Evolutionary conservation across 2,888 invertebrate species (phyloP).

Genomic region (Caenorhabditis sinica): DNA sequence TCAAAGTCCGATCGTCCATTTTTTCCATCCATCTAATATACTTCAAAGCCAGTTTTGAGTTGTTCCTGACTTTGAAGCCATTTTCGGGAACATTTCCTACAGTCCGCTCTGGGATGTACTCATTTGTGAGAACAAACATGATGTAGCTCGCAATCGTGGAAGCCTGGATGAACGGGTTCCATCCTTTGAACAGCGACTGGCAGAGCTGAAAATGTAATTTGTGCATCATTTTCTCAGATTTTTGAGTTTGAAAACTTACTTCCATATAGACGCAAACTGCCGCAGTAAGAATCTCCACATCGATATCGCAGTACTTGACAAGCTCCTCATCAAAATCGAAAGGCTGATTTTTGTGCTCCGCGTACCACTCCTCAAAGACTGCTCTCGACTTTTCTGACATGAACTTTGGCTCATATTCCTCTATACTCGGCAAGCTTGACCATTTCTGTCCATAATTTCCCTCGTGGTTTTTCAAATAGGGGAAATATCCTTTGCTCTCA

Average conservation of each 20-base stretch:
- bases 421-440: background rate
- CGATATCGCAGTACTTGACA: conserved; percentile 5
- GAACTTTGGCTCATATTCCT: conserved; percentile 18
- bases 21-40: too few species aligned
- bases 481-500: too few species aligned
- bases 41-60: background rate
- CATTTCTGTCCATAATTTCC: background rate
- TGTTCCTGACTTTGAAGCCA: too few species aligned
- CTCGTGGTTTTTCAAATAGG: too few species aligned
- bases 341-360: background rate
- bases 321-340: conserved; percentile 29
- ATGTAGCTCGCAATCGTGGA: background rate
- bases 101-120: background rate
- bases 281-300: background rate
- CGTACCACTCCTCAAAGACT: background rate
- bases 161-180: conserved; percentile 1
- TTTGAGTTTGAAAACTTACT: background rate
- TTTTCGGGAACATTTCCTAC: too few species aligned
- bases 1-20: too few species aligned
- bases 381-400: background rate
- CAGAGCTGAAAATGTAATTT: too few species aligned
- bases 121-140: background rate
- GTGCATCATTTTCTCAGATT: too few species aligned
- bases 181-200: too few species aligned
- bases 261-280: background rate